A percentile compares a stretch with the other conserved stretches of the same genome.
These are phyloP conservation scores for Salarias fasciatus DNA, from an alignment of 2,797 vertebrate genomes.

Conservation along the genomic window DNA sequence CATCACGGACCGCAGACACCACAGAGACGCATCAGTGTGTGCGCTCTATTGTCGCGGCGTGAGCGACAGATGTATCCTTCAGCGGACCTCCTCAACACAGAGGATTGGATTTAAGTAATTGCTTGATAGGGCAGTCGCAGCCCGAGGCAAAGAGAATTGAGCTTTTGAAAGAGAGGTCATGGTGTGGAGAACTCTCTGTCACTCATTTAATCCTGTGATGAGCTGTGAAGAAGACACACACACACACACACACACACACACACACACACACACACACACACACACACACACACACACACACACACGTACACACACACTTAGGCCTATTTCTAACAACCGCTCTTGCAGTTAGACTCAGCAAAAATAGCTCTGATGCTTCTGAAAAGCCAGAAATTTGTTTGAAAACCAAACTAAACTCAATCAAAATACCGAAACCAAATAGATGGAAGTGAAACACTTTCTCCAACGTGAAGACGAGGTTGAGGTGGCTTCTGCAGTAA, in stretches of 20 bases:
- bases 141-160: slow-evolving; percentile 22
- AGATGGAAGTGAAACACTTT: not conserved
- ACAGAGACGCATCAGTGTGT: slow-evolving; percentile 60
- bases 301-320: not conserved
- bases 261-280: too few species aligned
- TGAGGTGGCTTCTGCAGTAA: not conserved
- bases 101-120: slow-evolving; percentile 28
- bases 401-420: not conserved
- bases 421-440: not conserved
- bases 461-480: not conserved
- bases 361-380: not conserved
- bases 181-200: slow-evolving; percentile 18
- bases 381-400: too few species aligned
- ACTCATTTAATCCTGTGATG: slow-evolving; percentile 2
- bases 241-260: too few species aligned
- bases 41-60: slow-evolving; percentile 49
- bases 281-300: too few species aligned
- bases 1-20: slow-evolving; percentile 38
- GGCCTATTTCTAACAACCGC: not conserved
- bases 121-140: slow-evolving; percentile 20
- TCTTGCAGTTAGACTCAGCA: not conserved
- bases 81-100: slow-evolving; percentile 16
- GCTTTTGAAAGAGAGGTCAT: slow-evolving; percentile 23
- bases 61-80: slow-evolving; percentile 63
- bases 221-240: slow-evolving; percentile 1